These are phyloP conservation scores for Scaptomyza graminum DNA, from an alignment of 1,140 invertebrate species.

Conservation along the genomic window DNA sequence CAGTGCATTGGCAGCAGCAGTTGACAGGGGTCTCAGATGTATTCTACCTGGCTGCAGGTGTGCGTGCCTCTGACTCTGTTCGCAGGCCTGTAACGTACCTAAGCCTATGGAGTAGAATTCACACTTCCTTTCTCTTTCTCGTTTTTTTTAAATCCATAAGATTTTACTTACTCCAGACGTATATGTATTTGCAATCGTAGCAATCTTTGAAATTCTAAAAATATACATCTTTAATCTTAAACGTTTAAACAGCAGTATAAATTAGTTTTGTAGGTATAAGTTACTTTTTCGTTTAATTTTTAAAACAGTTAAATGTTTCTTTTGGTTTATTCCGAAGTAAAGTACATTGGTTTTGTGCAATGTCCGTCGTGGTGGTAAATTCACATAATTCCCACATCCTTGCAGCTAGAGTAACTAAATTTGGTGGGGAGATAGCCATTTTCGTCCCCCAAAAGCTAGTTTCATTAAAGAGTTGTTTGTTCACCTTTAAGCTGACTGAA, in stretches of 20 bases:
- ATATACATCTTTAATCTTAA: slow-evolving; percentile 2
- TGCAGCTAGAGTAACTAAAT: too few relatives aligned
- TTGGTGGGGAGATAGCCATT: too few relatives aligned
- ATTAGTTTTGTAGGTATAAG: neutral
- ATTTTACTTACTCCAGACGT: too few relatives aligned
- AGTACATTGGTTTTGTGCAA: too few relatives aligned
- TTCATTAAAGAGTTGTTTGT: neutral
- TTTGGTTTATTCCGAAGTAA: neutral
- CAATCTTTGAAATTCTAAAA: neutral
- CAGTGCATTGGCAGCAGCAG: neutral
- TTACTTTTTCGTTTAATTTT: neutral
- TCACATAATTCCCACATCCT: too few relatives aligned
- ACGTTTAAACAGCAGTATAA: neutral
- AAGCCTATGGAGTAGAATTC: neutral
- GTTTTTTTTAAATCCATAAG: too few relatives aligned
- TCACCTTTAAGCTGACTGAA: neutral
- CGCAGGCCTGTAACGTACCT: slow-evolving; percentile 12
- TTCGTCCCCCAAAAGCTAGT: neutral
- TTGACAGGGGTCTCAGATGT: slow-evolving; percentile 2
- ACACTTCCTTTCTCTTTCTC: too few relatives aligned
- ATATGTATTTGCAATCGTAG: too few relatives aligned
- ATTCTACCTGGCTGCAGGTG: slow-evolving; percentile 37
- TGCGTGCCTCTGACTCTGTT: slow-evolving; percentile 2
- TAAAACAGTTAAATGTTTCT: neutral
- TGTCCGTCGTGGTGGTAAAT: too few relatives aligned